phyloP scores from a whole-genome alignment of 2,113 vertebrate species.

The Procavia capensis region DNA sequence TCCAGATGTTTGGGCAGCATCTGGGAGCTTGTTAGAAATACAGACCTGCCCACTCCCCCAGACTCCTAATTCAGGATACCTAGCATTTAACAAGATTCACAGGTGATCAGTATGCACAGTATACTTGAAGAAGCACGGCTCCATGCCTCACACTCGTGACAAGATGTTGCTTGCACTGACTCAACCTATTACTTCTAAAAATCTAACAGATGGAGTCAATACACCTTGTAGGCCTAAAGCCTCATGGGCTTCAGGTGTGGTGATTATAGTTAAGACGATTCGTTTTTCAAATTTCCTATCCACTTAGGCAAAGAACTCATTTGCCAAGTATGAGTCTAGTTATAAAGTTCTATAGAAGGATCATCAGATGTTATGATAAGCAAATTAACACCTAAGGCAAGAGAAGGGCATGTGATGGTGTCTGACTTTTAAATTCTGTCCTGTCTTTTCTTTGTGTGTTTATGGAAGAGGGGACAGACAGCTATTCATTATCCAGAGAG shows the following conservation, averaged over 20 bases:
- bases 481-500: background rate
- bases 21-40: background rate
- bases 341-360: slow-evolving; percentile 22
- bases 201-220: slow-evolving; percentile 43
- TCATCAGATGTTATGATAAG: background rate
- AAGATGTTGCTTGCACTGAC: slow-evolving; percentile 41
- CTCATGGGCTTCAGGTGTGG: background rate
- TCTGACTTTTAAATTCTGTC: background rate
- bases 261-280: background rate
- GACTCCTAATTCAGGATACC: background rate
- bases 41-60: background rate
- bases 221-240: background rate
- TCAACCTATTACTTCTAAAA: slow-evolving; percentile 53
- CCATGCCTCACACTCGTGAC: background rate
- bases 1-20: background rate
- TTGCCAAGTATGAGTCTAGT: background rate
- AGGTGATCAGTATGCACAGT: background rate
- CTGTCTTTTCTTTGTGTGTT: background rate
- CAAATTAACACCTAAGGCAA: slow-evolving; percentile 47
- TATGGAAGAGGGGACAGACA: too few relatives aligned
- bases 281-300: slow-evolving; percentile 41
- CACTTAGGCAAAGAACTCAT: background rate
- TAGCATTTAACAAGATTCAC: slow-evolving; percentile 26
- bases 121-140: background rate
- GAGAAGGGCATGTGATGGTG: background rate